A percentile compares a stretch with the other conserved stretches of the same genome.
Conservation (phyloP, 1,140 invertebrate genomes). For the Dendroctonus ponderosae region DNA sequence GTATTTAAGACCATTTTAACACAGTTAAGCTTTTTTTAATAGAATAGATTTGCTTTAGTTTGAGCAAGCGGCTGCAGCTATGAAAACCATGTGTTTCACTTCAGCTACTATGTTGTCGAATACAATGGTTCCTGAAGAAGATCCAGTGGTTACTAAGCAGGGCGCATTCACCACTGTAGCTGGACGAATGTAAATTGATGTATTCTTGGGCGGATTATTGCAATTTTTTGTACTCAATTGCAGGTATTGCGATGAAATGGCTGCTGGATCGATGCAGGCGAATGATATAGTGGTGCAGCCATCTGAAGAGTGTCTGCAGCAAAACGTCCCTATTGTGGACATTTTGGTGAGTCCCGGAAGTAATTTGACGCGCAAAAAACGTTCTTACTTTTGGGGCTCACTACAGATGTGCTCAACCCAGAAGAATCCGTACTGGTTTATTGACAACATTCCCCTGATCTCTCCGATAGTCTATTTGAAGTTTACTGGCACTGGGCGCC, state of each 20-base stretch:
- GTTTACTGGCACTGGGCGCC: conserved; percentile 12
- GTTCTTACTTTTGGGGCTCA: no score
- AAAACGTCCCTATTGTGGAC: conserved; percentile 1
- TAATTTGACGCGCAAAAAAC: no score
- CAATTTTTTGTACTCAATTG: background rate
- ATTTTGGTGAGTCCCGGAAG: conserved; percentile 6
- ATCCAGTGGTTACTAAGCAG: conserved; percentile 7
- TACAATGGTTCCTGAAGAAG: conserved; percentile 25
- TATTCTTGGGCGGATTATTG: background rate
- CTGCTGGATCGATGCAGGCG: background rate
- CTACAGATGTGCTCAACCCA: conserved; percentile 27
- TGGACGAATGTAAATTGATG: conserved; percentile 3
- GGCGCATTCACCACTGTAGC: conserved; percentile 7
- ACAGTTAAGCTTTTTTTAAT: background rate
- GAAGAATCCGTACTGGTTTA: conserved; percentile 30
- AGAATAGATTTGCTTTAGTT: background rate
- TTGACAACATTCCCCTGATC: conserved; percentile 9
- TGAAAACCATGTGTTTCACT: conserved; percentile 17
- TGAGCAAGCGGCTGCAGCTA: conserved; percentile 8
- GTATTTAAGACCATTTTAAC: background rate
- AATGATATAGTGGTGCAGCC: conserved; percentile 1
- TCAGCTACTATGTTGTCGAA: conserved; percentile 7
- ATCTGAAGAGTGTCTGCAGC: background rate
- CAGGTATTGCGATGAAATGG: conserved; percentile 8
- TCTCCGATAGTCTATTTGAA: conserved; percentile 18